Percentiles rank a stretch among this genome's conserved stretches.
Conservation (phyloP, 2,113 vertebrate genomes). For the Delphinus delphis region DNA sequence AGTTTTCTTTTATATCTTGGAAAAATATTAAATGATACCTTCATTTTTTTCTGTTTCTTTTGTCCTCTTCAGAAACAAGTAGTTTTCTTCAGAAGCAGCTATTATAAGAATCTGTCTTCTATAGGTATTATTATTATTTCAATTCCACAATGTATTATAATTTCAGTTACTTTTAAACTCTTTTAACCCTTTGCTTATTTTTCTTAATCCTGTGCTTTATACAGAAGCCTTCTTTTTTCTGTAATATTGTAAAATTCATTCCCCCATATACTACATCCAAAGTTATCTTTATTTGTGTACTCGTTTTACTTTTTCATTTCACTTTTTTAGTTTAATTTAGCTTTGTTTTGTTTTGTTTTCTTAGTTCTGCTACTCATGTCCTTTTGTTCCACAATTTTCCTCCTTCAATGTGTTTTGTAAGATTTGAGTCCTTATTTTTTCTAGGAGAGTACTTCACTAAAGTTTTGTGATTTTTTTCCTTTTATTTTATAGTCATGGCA, state of each 20-base stretch:
- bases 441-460: neutral
- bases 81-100: neutral
- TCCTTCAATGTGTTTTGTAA: neutral
- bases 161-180: neutral
- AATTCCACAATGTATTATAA: neutral
- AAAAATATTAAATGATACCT: neutral
- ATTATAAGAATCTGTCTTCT: neutral
- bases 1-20: neutral
- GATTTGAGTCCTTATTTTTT: neutral
- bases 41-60: neutral
- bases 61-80: constrained; percentile 4
- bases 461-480: neutral
- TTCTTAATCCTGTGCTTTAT: neutral
- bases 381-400: neutral
- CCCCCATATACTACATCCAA: neutral
- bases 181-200: neutral
- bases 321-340: neutral
- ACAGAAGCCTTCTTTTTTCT: neutral
- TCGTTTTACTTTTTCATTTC: neutral
- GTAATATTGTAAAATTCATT: neutral
- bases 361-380: neutral
- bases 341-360: neutral
- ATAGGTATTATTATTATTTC: neutral
- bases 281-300: neutral
- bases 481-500: neutral